Evolutionary conservation across 2,888 invertebrate genomes (phyloP).

Genomic region (Protophormia terraenovae): DNA sequence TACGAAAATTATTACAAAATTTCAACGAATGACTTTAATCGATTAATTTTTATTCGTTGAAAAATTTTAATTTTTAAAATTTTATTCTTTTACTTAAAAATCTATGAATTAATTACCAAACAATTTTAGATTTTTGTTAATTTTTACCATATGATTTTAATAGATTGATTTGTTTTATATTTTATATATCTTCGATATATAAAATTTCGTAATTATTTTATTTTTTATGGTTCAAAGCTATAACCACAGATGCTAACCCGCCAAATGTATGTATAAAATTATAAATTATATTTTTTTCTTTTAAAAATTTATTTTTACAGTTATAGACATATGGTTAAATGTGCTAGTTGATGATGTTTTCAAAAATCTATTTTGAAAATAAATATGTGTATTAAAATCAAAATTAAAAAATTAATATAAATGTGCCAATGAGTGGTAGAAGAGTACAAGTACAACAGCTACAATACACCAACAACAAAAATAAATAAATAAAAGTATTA

Average conservation of each 20-base stretch:
- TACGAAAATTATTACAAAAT: background rate
- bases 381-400: background rate
- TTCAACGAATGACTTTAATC: background rate
- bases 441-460: background rate
- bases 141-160: too few relatives aligned
- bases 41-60: background rate
- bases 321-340: background rate
- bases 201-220: too few relatives aligned
- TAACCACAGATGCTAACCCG: too few relatives aligned
- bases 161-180: too few relatives aligned
- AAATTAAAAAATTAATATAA: slow-evolving; percentile 19
- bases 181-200: too few relatives aligned
- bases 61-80: too few relatives aligned
- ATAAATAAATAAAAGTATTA: slow-evolving; percentile 15
- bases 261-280: too few relatives aligned
- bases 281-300: too few relatives aligned
- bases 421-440: slow-evolving; percentile 37
- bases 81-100: too few relatives aligned
- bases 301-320: background rate
- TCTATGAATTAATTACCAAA: too few relatives aligned
- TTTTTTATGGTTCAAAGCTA: too few relatives aligned
- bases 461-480: background rate
- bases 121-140: too few relatives aligned
- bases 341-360: slow-evolving; percentile 23
- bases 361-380: slow-evolving; percentile 26